These are phyloP conservation scores for Acromyrmex echinatior DNA, from an alignment of 1,140 invertebrate genomes.

Conservation along the genomic window DNA sequence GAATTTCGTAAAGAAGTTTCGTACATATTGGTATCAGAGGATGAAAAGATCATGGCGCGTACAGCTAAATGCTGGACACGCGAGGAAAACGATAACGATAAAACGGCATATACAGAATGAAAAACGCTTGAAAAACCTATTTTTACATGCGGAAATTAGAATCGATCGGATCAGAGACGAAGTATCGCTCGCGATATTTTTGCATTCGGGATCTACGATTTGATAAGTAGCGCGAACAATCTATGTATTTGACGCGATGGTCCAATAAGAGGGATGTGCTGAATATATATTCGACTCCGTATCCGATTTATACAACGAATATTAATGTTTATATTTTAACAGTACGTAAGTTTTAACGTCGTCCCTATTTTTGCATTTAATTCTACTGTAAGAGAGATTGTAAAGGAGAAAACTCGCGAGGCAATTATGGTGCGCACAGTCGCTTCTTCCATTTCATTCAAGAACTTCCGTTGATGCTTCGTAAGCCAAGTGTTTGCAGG, in stretches of 20 bases:
- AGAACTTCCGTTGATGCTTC: constrained; percentile 28
- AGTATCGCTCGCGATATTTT: constrained; percentile 58
- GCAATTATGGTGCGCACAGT: background rate
- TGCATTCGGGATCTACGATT: constrained; percentile 28
- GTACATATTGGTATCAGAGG: background rate
- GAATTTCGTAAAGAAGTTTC: constrained; percentile 8
- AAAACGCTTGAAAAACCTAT: constrained; percentile 42
- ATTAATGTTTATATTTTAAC: constrained; percentile 45
- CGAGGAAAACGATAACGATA: constrained; percentile 6
- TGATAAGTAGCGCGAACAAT: constrained; percentile 54
- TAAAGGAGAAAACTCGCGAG: constrained; percentile 19
- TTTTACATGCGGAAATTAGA: constrained; percentile 67
- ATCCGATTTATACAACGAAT: constrained; percentile 64
- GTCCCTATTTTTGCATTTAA: constrained; percentile 22
- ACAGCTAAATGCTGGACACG: background rate
- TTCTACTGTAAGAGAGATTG: constrained; percentile 33
- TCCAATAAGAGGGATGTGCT: constrained; percentile 22
- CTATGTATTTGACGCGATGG: constrained; percentile 40
- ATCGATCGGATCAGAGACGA: constrained; percentile 13
- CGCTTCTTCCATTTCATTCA: constrained; percentile 32
- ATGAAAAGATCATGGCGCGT: background rate
- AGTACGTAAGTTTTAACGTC: constrained; percentile 8
- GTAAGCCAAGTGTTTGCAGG: constrained; percentile 26
- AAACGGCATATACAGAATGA: constrained; percentile 35
- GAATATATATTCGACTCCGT: constrained; percentile 32